Evolutionary conservation across 2,888 invertebrate genomes (phyloP).

Genomic region (Strigamia maritima): DNA sequence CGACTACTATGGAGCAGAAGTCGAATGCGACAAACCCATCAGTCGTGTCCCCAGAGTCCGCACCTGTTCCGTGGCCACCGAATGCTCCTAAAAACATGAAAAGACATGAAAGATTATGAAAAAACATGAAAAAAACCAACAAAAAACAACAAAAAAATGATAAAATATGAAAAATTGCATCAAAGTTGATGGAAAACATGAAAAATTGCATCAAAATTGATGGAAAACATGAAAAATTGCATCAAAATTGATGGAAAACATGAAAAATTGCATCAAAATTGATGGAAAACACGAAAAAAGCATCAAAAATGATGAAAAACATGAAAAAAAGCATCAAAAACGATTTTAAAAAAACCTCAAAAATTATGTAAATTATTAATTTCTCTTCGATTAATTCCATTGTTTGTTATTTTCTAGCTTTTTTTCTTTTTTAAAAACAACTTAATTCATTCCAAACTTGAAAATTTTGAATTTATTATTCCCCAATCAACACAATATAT

Average conservation of each 20-base stretch:
- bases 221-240: too few relatives aligned
- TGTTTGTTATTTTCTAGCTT: not conserved
- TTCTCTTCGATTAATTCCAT: not conserved
- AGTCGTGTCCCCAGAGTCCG: not conserved
- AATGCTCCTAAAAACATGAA: not conserved
- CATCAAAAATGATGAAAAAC: too few relatives aligned
- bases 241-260: too few relatives aligned
- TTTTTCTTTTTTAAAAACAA: not conserved
- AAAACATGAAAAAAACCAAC: not conserved
- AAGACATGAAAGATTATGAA: not conserved
- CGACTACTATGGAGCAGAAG: constrained; percentile 36
- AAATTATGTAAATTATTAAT: too few relatives aligned
- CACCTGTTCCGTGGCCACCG: not conserved
- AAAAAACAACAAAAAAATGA: too few relatives aligned
- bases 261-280: too few relatives aligned
- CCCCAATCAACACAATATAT: not conserved
- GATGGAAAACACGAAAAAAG: too few relatives aligned
- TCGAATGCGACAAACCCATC: not conserved
- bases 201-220: too few relatives aligned
- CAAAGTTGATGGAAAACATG: too few relatives aligned
- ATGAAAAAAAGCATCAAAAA: too few relatives aligned
- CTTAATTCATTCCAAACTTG: not conserved
- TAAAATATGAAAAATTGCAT: too few relatives aligned
- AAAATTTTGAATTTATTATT: not conserved
- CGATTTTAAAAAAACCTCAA: too few relatives aligned